Evolutionary conservation across 1,140 invertebrate genomes (phyloP).

Genomic region (Bathynomus jamesi): DNA sequence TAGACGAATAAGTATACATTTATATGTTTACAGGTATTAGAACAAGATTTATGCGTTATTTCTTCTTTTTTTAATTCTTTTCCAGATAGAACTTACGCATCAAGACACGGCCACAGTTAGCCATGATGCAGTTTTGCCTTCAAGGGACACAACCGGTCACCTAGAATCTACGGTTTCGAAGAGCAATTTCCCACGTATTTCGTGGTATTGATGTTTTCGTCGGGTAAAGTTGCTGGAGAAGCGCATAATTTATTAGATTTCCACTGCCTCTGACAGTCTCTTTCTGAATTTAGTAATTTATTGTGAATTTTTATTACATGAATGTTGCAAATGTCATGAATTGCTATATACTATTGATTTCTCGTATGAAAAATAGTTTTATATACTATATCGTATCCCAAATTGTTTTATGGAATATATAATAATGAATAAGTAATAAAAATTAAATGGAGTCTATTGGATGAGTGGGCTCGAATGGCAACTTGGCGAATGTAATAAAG

Average conservation of each 20-base stretch:
- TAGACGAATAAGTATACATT: too few relatives aligned
- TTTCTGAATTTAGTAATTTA: not conserved
- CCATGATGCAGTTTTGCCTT: not conserved
- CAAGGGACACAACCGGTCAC: not conserved
- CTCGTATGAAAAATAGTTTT: too few relatives aligned
- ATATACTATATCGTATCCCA: too few relatives aligned
- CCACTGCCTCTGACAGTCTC: not conserved
- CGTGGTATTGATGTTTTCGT: conserved; percentile 1
- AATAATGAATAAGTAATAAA: too few relatives aligned
- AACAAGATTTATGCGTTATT: too few relatives aligned
- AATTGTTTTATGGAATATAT: too few relatives aligned
- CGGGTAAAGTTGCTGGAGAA: not conserved
- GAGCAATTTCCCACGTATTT: conserved; percentile 1
- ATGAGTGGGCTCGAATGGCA: too few relatives aligned
- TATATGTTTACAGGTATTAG: too few relatives aligned
- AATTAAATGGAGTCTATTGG: too few relatives aligned
- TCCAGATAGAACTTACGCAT: too few relatives aligned
- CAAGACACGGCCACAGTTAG: not conserved
- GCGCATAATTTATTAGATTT: conserved; percentile 1
- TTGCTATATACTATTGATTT: not conserved
- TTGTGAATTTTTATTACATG: conserved; percentile 1
- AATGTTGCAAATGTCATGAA: not conserved
- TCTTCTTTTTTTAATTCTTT: too few relatives aligned
- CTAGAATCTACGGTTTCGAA: not conserved
- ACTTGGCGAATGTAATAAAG: too few relatives aligned